Evolutionary conservation across 2,888 invertebrate species (phyloP).

Genomic region (Corbicula japonica): DNA sequence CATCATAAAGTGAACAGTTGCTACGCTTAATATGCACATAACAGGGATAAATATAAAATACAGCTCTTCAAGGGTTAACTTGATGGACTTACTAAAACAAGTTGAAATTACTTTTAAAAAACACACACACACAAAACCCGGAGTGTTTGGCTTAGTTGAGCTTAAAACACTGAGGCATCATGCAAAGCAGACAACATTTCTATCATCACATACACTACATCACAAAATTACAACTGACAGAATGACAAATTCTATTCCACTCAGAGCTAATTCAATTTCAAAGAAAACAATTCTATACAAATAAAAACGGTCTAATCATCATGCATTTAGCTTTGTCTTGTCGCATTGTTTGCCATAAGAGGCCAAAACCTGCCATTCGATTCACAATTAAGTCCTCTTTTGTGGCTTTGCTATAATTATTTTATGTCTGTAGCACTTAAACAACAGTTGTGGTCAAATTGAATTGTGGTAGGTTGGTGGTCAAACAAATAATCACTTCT

Average conservation of each 20-base stretch:
- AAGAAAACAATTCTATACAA: constrained; percentile 7
- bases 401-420: not conserved
- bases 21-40: too few species aligned
- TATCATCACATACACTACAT: too few species aligned
- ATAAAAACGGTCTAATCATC: constrained; percentile 7
- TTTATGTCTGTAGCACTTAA: constrained; percentile 7
- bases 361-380: constrained; percentile 1
- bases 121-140: too few species aligned
- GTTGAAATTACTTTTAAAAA: too few species aligned
- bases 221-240: constrained; percentile 9
- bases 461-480: too few species aligned
- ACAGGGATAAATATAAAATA: too few species aligned
- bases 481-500: not conserved
- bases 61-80: too few species aligned
- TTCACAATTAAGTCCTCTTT: not conserved
- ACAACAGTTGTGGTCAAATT: constrained; percentile 1
- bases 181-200: too few species aligned
- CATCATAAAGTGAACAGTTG: too few species aligned
- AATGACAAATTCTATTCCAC: constrained; percentile 15
- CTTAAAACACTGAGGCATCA: too few species aligned
- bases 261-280: constrained; percentile 16
- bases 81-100: too few species aligned
- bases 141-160: too few species aligned
- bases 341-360: constrained; percentile 2
- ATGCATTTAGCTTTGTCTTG: constrained; percentile 19